Percentiles rank a stretch among this genome's conserved stretches.
Conservation (phyloP, 1,140 invertebrate genomes). For the Rhagoletis zephyria region DNA sequence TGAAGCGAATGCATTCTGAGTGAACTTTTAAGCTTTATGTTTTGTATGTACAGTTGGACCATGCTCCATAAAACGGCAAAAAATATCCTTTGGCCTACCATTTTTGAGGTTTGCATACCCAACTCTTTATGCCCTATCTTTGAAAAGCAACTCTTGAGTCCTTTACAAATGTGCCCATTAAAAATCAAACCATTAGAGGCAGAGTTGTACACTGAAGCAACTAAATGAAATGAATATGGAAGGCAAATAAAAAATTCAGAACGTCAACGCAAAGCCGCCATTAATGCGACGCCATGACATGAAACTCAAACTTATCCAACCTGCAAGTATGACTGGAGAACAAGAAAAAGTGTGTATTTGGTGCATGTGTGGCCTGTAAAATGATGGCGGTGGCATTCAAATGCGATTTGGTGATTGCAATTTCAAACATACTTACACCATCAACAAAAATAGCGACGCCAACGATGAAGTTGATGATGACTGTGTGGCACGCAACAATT, state of each 20-base stretch:
- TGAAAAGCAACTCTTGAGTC: neutral
- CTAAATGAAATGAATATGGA: neutral
- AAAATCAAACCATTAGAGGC: neutral
- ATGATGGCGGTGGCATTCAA: conserved; percentile 32
- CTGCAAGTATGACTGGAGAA: neutral
- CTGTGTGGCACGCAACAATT: conserved; percentile 58
- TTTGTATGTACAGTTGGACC: too few species aligned
- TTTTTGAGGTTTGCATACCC: too few species aligned
- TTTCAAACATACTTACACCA: neutral
- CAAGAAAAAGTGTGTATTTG: neutral
- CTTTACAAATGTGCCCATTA: neutral
- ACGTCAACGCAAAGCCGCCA: conserved; percentile 6
- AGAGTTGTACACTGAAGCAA: neutral
- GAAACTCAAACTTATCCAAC: conserved; percentile 16
- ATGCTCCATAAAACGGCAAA: too few species aligned
- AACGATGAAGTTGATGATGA: conserved; percentile 54
- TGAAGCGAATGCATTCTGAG: too few species aligned
- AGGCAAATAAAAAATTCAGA: neutral
- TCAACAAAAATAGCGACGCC: conserved; percentile 29
- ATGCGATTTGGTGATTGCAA: neutral
- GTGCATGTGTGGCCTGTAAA: conserved; percentile 2
- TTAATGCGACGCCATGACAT: conserved; percentile 34
- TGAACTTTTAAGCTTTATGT: too few species aligned
- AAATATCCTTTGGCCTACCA: too few species aligned
- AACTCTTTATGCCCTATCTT: too few species aligned